Conservation (phyloP, 53 echinoderm and acorn worm genomes). For the Henricia sp. region DNA sequence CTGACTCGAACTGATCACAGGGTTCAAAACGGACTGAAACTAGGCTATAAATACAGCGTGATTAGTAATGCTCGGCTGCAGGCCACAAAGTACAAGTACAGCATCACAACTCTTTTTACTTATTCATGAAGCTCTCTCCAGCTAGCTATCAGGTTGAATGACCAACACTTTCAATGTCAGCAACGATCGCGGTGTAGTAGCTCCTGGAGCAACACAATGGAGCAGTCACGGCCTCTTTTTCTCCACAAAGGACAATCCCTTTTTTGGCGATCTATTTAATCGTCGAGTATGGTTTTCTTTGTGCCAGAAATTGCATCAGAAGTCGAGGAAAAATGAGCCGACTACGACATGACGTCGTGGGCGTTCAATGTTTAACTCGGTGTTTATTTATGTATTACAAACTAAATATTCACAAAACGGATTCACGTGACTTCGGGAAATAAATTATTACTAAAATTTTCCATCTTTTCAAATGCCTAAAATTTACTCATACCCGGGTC, state of each 20-base stretch:
- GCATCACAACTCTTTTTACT: constrained; percentile 48
- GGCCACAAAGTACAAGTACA: constrained; percentile 57
- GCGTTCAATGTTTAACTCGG: too few relatives aligned
- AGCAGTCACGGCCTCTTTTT: not conserved
- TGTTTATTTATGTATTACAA: too few relatives aligned
- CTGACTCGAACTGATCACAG: not conserved
- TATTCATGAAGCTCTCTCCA: constrained; percentile 53
- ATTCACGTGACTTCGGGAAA: too few relatives aligned
- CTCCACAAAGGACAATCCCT: not conserved
- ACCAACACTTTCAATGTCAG: constrained; percentile 59
- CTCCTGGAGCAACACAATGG: constrained; percentile 19
- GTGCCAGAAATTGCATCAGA: too few relatives aligned
- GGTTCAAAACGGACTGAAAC: constrained; percentile 63
- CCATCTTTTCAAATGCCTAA: too few relatives aligned
- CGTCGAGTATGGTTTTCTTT: too few relatives aligned
- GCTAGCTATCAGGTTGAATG: constrained; percentile 29
- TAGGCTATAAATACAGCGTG: constrained; percentile 73
- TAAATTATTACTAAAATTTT: too few relatives aligned
- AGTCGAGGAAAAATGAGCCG: too few relatives aligned
- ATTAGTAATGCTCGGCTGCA: constrained; percentile 74
- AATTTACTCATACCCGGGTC: too few relatives aligned
- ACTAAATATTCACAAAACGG: too few relatives aligned
- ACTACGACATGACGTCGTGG: too few relatives aligned
- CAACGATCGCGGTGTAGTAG: not conserved
- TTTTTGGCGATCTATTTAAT: too few relatives aligned